Percentiles rank a stretch among this genome's conserved stretches.
Evolutionary conservation across 2,888 invertebrate species (phyloP).

Genomic region (Scaptomyza parva): DNA sequence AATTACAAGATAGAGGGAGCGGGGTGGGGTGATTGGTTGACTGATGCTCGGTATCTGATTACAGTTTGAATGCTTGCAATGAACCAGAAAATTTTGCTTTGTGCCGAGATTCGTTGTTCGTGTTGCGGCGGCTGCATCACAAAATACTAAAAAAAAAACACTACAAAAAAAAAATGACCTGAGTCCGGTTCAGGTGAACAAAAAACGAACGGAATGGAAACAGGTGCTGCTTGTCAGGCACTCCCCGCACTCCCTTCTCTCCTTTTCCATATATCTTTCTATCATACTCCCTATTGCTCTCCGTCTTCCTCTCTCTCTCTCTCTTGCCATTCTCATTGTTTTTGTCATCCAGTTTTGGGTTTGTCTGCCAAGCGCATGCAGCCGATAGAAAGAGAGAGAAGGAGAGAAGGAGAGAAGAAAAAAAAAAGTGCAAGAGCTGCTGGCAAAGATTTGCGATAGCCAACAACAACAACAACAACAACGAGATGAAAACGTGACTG

Average conservation of each 20-base stretch:
- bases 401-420: background rate
- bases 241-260: slow-evolving; percentile 1
- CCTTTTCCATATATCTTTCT: too few relatives aligned
- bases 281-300: background rate
- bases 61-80: slow-evolving; percentile 79
- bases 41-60: slow-evolving; percentile 69
- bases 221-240: slow-evolving; percentile 59
- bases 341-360: slow-evolving; percentile 51
- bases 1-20: background rate
- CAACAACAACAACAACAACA: slow-evolving; percentile 21
- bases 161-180: slow-evolving; percentile 25
- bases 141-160: slow-evolving; percentile 21
- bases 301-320: background rate
- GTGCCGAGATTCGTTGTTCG: slow-evolving; percentile 58
- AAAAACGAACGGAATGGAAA: slow-evolving; percentile 19
- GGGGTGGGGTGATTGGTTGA: background rate
- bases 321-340: slow-evolving; percentile 15
- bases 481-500: slow-evolving; percentile 61
- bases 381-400: background rate
- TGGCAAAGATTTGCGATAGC: slow-evolving; percentile 57
- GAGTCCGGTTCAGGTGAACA: background rate
- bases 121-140: slow-evolving; percentile 51
- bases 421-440: slow-evolving; percentile 44
- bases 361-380: slow-evolving; percentile 24
- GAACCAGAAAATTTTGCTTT: slow-evolving; percentile 77